Conservation (phyloP, 2,888 invertebrate species). For the Eulithis testata region DNA sequence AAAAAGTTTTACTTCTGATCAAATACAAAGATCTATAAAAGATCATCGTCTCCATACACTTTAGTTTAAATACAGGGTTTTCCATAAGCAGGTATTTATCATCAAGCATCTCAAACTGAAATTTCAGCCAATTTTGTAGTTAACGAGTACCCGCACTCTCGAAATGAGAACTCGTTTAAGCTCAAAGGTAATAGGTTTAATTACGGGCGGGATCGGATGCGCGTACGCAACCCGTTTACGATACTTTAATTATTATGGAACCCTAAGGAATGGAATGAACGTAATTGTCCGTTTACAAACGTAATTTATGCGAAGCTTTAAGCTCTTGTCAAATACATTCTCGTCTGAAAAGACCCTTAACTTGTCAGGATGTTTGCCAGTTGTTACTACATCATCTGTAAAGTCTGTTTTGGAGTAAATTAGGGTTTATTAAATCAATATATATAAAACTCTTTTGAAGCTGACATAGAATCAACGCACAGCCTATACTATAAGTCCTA, state of each 20-base stretch:
- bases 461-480: no score
- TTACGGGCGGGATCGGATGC: constrained; percentile 45
- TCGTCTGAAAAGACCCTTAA: neutral
- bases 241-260: constrained; percentile 50
- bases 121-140: constrained; percentile 5
- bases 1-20: neutral
- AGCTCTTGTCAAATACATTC: neutral
- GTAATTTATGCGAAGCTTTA: constrained; percentile 19
- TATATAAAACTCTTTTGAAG: no score
- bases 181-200: constrained; percentile 46
- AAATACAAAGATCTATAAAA: neutral
- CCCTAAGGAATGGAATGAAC: constrained; percentile 36
- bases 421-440: no score
- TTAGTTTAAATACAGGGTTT: neutral
- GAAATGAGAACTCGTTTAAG: constrained; percentile 30
- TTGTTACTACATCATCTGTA: neutral
- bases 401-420: no score
- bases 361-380: neutral
- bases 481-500: no score
- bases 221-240: constrained; percentile 48
- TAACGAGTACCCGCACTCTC: constrained; percentile 2
- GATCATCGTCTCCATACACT: neutral
- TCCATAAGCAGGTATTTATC: neutral
- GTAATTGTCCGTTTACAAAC: constrained; percentile 40
- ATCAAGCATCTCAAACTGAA: neutral